Evolutionary conservation across 2,113 vertebrate genomes (phyloP).

Genomic region (Rhinogobius similis): DNA sequence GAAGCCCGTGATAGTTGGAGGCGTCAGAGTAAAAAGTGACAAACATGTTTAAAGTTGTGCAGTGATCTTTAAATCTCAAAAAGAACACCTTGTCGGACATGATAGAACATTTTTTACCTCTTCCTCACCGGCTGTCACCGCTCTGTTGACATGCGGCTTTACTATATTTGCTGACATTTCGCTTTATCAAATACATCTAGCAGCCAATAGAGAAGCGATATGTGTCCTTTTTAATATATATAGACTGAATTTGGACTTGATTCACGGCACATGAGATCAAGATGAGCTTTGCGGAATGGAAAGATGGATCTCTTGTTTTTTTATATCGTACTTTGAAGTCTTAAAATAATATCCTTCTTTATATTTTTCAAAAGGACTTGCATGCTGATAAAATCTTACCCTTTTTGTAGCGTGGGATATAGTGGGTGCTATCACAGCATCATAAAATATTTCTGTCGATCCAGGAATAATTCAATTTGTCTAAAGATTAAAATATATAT

Average conservation of each 20-base stretch:
- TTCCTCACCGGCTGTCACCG: constrained; percentile 94
- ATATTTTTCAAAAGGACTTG: constrained; percentile 33
- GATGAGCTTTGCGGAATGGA: constrained; percentile 78
- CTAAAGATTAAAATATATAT: background rate
- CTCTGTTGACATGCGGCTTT: constrained; percentile 91
- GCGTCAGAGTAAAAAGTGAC: constrained; percentile 94
- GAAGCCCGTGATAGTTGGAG: constrained; percentile 95
- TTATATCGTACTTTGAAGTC: constrained; percentile 66
- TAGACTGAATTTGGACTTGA: constrained; percentile 43
- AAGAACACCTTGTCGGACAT: constrained; percentile 99
- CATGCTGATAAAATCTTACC: constrained; percentile 44
- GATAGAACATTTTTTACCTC: constrained; percentile 99
- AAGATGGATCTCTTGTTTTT: constrained; percentile 67
- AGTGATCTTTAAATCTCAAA: constrained; percentile 99
- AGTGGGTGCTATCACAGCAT: constrained; percentile 39
- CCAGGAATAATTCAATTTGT: constrained; percentile 16
- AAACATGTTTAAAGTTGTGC: constrained; percentile 98
- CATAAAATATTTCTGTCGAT: constrained; percentile 19
- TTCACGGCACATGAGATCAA: constrained; percentile 77
- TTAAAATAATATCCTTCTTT: constrained; percentile 76
- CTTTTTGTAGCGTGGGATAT: constrained; percentile 35
- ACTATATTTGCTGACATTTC: constrained; percentile 99
- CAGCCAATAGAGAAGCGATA: constrained; percentile 86
- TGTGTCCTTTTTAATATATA: constrained; percentile 73
- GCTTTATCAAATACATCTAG: constrained; percentile 97